Percentiles rank a stretch among this genome's conserved stretches.
Evolutionary conservation across 92 coral and sea anemone species (phyloP).

Genomic region (Parazoanthus atlanticus): DNA sequence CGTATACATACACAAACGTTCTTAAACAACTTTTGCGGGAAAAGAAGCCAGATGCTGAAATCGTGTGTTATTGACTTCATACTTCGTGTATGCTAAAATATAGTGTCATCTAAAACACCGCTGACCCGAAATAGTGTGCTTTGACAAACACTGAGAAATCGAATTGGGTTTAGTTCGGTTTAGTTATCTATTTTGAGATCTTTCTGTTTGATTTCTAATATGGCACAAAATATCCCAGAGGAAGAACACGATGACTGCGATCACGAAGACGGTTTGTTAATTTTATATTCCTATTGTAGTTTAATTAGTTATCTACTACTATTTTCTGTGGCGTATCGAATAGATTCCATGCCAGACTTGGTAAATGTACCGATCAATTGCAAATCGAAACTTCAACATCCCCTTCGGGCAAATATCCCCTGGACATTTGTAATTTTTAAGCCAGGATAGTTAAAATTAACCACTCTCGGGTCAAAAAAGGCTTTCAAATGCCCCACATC

Average conservation of each 20-base stretch:
- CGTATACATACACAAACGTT: neutral
- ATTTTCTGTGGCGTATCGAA: neutral
- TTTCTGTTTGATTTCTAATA: neutral
- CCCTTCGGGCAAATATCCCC: no score
- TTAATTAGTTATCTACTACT: neutral
- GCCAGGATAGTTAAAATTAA: no score
- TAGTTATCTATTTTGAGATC: no score
- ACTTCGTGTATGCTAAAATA: conserved; percentile 32
- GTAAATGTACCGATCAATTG: no score
- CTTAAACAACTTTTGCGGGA: neutral
- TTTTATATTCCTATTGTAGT: neutral
- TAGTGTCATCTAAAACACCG: conserved; percentile 2
- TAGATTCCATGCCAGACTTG: neutral
- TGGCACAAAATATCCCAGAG: conserved; percentile 23
- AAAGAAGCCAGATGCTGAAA: neutral
- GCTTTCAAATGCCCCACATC: no score
- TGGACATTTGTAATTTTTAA: no score
- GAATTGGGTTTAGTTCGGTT: no score
- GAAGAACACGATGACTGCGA: neutral
- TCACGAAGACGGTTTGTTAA: conserved; percentile 34
- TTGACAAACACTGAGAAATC: no score
- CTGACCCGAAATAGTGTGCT: conserved; percentile 7
- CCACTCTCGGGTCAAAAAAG: no score
- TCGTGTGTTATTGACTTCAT: neutral
- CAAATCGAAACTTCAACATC: no score